A percentile compares a stretch with the other conserved stretches of the same genome.
Conservation (phyloP, 1,140 invertebrate genomes). For the Macrosteles quadrilineatus region DNA sequence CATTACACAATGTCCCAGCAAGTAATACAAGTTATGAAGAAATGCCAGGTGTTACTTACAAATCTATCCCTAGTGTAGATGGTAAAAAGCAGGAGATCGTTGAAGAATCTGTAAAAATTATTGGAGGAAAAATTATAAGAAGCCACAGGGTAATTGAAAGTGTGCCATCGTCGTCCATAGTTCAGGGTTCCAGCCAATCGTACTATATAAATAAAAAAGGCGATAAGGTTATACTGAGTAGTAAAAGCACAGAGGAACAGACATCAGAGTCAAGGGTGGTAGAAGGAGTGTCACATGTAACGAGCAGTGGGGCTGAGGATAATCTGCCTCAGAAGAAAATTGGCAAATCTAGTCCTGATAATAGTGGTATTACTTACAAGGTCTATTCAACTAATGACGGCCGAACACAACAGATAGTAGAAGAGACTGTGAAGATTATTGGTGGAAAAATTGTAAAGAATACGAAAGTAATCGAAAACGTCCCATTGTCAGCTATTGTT, state of each 20-base stretch:
- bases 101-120: slow-evolving; percentile 28
- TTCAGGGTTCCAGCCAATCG: background rate
- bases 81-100: slow-evolving; percentile 1
- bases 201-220: slow-evolving; percentile 1
- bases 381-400: too few species aligned
- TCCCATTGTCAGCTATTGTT: too few species aligned
- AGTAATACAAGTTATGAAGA: background rate
- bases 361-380: too few species aligned
- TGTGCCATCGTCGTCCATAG: background rate
- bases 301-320: too few species aligned
- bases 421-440: background rate
- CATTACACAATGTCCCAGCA: too few species aligned
- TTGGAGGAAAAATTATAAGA: slow-evolving; percentile 32
- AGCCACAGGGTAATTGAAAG: background rate
- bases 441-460: background rate
- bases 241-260: too few species aligned
- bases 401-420: background rate
- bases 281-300: too few species aligned
- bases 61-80: background rate
- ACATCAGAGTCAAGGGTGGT: too few species aligned
- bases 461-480: background rate
- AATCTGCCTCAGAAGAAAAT: too few species aligned
- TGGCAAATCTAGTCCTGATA: too few species aligned
- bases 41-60: background rate
- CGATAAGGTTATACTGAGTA: slow-evolving; percentile 1